Percentiles rank a stretch among this genome's conserved stretches.
These are phyloP conservation scores for Ahaetulla prasina DNA, from an alignment of 2,113 vertebrate genomes.

Conservation along the genomic window DNA sequence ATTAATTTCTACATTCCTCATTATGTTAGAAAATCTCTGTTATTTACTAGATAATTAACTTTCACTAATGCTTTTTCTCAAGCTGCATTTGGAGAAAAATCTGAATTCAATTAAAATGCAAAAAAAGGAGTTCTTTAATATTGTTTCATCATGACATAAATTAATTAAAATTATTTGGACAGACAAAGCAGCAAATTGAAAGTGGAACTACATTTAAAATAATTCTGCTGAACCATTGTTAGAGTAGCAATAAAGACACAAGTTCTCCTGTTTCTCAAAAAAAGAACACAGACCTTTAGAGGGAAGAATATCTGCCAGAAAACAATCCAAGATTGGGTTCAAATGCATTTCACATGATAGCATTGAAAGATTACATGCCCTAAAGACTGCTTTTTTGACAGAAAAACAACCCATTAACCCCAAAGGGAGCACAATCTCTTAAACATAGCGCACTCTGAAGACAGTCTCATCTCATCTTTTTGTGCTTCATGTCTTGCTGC, in stretches of 20 bases:
- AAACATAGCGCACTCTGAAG: not conserved
- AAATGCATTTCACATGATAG: not conserved
- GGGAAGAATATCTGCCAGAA: not conserved
- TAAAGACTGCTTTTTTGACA: not conserved
- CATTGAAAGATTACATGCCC: not conserved
- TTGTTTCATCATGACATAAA: constrained; percentile 15
- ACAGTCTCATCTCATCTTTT: not conserved
- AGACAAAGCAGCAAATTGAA: constrained; percentile 21
- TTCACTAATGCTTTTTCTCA: constrained; percentile 28
- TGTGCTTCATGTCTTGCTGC: not conserved
- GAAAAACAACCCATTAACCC: not conserved
- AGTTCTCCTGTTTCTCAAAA: not conserved
- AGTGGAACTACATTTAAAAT: constrained; percentile 13
- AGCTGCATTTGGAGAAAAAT: constrained; percentile 23
- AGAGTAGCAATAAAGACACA: constrained; percentile 1
- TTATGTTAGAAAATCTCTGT: constrained; percentile 19
- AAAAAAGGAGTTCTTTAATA: constrained; percentile 16
- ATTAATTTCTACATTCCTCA: constrained; percentile 26
- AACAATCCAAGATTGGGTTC: not conserved
- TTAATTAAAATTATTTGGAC: constrained; percentile 23
- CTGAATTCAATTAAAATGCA: constrained; percentile 25
- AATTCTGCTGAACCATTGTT: not conserved
- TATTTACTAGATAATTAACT: constrained; percentile 36
- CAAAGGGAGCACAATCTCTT: not conserved
- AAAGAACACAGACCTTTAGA: not conserved